Percentiles rank a stretch among this genome's conserved stretches.
phyloP scores from a whole-genome alignment of 2,797 vertebrate genomes.

The Calcarius lapponicus region DNA sequence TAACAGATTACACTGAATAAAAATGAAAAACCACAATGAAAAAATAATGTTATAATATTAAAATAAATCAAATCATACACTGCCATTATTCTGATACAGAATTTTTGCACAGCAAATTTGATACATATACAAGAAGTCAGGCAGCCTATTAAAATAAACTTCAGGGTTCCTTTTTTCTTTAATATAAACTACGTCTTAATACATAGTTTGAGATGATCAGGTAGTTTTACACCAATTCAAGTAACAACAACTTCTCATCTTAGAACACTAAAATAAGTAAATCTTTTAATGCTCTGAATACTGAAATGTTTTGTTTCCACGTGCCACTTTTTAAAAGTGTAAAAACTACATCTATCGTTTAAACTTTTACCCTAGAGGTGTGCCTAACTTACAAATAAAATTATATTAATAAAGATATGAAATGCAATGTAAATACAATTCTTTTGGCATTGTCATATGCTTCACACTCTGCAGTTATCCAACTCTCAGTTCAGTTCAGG shows the following conservation, averaged over 20 bases:
- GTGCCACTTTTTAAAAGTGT: not conserved
- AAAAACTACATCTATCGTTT: constrained; percentile 37
- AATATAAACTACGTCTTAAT: constrained; percentile 68
- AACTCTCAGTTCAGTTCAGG: not conserved
- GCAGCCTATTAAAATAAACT: constrained; percentile 60
- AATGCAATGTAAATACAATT: not conserved
- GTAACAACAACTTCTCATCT: constrained; percentile 22
- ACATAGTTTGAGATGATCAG: constrained; percentile 49
- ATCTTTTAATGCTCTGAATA: constrained; percentile 15
- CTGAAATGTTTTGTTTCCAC: constrained; percentile 39
- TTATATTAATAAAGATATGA: constrained; percentile 12
- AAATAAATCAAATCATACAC: constrained; percentile 74
- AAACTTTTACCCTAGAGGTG: constrained; percentile 15
- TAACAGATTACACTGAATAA: constrained; percentile 49
- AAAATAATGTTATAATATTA: constrained; percentile 79
- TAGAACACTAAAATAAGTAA: constrained; percentile 22
- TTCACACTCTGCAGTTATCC: not conserved
- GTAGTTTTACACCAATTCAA: constrained; percentile 57
- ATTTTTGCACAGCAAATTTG: constrained; percentile 75
- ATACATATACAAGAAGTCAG: constrained; percentile 70
- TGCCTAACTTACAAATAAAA: constrained; percentile 25
- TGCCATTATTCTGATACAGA: constrained; percentile 83
- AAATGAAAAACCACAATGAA: constrained; percentile 62
- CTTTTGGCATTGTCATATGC: not conserved
- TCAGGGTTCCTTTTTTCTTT: constrained; percentile 55